These are phyloP conservation scores for Catharus fuscescens DNA, from an alignment of 2,113 vertebrate genomes.

Conservation along the genomic window DNA sequence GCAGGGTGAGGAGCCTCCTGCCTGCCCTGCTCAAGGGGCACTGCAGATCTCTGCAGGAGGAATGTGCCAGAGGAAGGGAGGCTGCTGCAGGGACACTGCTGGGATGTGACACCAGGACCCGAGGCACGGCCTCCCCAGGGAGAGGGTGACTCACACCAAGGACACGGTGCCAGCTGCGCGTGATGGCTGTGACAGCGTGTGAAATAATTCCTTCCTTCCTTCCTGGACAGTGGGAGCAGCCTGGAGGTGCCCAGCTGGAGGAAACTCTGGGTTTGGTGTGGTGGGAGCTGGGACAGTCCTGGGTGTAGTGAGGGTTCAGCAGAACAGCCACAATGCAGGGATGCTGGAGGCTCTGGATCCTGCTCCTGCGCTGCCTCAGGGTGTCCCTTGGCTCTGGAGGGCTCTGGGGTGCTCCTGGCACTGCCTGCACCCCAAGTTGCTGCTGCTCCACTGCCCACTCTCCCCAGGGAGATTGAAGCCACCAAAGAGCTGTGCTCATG, in stretches of 20 bases:
- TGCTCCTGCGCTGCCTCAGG: background rate
- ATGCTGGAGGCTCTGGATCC: background rate
- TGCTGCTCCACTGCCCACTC: background rate
- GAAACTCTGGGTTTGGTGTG: background rate
- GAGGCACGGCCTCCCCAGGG: background rate
- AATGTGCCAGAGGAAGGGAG: background rate
- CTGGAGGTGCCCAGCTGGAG: background rate
- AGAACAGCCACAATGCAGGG: rapidly evolving
- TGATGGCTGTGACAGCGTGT: background rate
- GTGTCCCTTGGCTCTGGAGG: background rate
- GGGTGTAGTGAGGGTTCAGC: background rate
- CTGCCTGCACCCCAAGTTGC: rapidly evolving
- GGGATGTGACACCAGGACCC: background rate
- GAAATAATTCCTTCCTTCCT: conserved; percentile 28
- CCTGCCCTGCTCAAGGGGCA: rapidly evolving
- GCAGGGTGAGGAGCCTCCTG: background rate
- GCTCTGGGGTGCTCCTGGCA: background rate
- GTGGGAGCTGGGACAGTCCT: background rate
- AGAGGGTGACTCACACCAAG: background rate
- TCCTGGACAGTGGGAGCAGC: background rate
- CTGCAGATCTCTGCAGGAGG: background rate
- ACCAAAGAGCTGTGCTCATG: background rate
- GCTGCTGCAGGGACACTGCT: background rate
- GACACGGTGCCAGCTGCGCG: background rate
- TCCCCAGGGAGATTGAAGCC: background rate